These are phyloP conservation scores for Cheirogaleus medius DNA, from an alignment of 2,113 vertebrate species.

Conservation along the genomic window DNA sequence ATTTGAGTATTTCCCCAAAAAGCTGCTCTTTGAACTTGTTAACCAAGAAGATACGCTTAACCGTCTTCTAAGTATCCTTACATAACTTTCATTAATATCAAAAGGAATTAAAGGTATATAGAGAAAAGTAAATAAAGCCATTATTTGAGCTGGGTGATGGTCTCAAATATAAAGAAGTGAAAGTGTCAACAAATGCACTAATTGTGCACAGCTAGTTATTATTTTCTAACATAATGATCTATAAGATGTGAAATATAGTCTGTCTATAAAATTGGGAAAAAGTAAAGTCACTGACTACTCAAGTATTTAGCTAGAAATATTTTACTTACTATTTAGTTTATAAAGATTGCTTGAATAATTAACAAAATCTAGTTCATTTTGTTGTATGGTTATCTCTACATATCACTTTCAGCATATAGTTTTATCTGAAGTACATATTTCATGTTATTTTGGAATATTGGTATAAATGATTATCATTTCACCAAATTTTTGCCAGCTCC, in stretches of 20 bases:
- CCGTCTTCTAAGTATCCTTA: constrained; percentile 69
- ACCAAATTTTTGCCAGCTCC: neutral
- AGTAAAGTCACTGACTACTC: neutral
- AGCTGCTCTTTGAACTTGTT: constrained; percentile 76
- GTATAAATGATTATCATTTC: constrained; percentile 21
- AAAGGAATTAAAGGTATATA: constrained; percentile 63
- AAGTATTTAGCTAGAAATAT: constrained; percentile 38
- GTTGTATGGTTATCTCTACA: neutral
- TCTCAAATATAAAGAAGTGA: constrained; percentile 4
- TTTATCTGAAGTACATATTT: constrained; percentile 41
- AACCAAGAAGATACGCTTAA: constrained; percentile 73
- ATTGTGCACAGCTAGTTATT: neutral
- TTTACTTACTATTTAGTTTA: constrained; percentile 35
- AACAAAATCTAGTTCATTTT: constrained; percentile 40
- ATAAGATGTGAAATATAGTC: neutral
- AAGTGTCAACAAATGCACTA: neutral
- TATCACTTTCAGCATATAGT: neutral
- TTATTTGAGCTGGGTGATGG: neutral
- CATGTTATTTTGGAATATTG: constrained; percentile 9
- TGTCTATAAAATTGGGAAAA: neutral
- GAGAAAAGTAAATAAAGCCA: constrained; percentile 44
- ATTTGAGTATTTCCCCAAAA: constrained; percentile 65
- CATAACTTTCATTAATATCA: constrained; percentile 67
- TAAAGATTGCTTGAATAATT: constrained; percentile 44
- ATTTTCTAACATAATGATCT: constrained; percentile 18